Conservation (phyloP, 37 sponge, comb jelly and placozoan species). For the Aplysina aerophoba region DNA sequence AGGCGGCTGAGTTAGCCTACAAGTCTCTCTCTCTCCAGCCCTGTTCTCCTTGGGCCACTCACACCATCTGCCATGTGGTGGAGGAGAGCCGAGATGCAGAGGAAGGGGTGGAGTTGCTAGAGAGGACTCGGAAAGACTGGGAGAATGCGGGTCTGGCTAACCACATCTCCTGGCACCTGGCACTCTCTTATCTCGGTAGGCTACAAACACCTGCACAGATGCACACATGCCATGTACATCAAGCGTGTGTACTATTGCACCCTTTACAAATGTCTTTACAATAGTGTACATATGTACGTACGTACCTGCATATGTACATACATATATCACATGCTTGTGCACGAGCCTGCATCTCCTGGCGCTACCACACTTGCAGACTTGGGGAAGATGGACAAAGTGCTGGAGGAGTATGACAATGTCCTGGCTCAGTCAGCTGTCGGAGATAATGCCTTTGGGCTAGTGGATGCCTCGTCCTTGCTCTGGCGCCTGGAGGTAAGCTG, state of each 20-base stretch:
- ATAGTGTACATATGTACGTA: not conserved
- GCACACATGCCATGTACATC: not conserved
- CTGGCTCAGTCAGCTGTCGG: conserved; percentile 8
- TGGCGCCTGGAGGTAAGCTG: conserved; percentile 65
- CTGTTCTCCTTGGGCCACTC: conserved; percentile 18
- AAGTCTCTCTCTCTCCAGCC: conserved; percentile 30
- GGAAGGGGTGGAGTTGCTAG: conserved; percentile 70
- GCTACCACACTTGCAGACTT: conserved; percentile 26
- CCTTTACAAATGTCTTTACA: not conserved
- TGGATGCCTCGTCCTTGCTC: conserved; percentile 81
- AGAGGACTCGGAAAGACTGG: conserved; percentile 64
- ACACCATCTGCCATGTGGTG: conserved; percentile 64
- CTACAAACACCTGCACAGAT: too few species aligned
- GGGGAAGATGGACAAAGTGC: conserved; percentile 2
- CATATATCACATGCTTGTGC: not conserved
- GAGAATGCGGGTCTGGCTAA: conserved; percentile 22
- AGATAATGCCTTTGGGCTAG: conserved; percentile 47
- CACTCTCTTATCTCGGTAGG: conserved; percentile 78
- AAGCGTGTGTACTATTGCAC: not conserved
- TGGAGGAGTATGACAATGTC: conserved; percentile 61
- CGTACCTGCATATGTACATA: not conserved
- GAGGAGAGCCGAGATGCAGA: conserved; percentile 58
- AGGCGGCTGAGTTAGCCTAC: conserved; percentile 19
- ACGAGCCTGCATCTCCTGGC: not conserved
- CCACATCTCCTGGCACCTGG: conserved; percentile 84